A percentile compares a stretch with the other conserved stretches of the same genome.
Evolutionary conservation across 1,140 invertebrate species (phyloP).

Genomic region (Planococcus citri): DNA sequence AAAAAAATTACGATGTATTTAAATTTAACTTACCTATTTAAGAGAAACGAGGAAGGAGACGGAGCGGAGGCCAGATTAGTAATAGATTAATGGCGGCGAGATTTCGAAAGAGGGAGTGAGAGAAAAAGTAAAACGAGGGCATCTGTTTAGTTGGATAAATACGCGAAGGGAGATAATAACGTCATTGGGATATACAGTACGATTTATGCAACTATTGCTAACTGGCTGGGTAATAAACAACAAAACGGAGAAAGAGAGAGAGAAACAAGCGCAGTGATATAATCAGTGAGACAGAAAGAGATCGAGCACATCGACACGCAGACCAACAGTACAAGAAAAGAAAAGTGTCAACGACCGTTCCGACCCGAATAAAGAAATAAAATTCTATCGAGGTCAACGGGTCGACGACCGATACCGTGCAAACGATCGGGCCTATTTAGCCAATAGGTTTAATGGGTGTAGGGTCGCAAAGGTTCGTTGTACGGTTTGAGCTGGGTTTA

Average conservation of each 20-base stretch:
- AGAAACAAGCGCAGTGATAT: not conserved
- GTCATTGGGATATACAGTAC: constrained; percentile 18
- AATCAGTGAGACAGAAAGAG: constrained; percentile 20
- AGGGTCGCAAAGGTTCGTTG: not conserved
- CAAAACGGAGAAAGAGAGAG: not conserved
- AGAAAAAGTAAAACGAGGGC: constrained; percentile 10
- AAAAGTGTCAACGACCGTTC: constrained; percentile 15
- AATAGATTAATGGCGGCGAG: not conserved
- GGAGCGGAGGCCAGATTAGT: too few species aligned
- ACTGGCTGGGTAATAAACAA: constrained; percentile 7
- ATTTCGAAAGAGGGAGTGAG: constrained; percentile 21
- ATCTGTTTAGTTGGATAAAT: constrained; percentile 3
- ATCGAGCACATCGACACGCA: not conserved
- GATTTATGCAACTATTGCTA: constrained; percentile 18
- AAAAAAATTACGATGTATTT: too few species aligned
- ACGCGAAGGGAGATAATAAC: constrained; percentile 15
- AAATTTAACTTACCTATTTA: too few species aligned
- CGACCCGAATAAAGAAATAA: constrained; percentile 13
- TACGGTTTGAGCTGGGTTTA: too few species aligned
- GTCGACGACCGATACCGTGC: constrained; percentile 1
- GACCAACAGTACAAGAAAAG: not conserved
- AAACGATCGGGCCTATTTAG: too few species aligned
- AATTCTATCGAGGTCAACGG: constrained; percentile 10
- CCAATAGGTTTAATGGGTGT: not conserved
- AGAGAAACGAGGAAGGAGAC: too few species aligned